Evolutionary conservation across 1,140 invertebrate genomes (phyloP), one percentile per base, ranked within the genome.

Genomic region (Streblospio benedicti): DNA sequence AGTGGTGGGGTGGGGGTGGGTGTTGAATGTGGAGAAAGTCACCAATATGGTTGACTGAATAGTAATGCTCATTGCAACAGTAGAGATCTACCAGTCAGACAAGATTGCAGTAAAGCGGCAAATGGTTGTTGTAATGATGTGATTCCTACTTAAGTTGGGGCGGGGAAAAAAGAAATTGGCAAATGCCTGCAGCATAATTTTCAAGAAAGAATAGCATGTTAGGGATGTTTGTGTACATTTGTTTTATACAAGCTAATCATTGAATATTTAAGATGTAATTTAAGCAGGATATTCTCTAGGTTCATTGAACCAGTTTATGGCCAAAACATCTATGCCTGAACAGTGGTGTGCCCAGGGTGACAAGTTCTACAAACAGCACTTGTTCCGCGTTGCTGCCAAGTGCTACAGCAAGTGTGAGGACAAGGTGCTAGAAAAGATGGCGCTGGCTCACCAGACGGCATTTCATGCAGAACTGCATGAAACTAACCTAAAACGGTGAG

Each of bases 361-460:
- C 23, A 67, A 72, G 6, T 72, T 74, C 49, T 73, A 70, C 67
- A 64, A 62, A 20, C 65, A 70, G 20, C 58, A 55, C 0, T 49
- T 73, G 49, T 75, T 69, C 45, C 60, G 65, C 33, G 66, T 74
- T 0, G 73, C 73, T 28, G 71, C 71, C 9, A 75, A 73, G 52
- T 73, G 71, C 51, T 75, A 68, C 55, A 52, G 54, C 6, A 67
- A 62, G 31, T 67, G 65, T 20, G 50, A 62, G 28, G 32, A 57
- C 62, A 14, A 56, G 14, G 62, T 61, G 6, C 67, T 65, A 52
- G 66, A 69, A 33, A 69, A 67, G 18, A 52, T 71, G 1, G 69
- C 71, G 6, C 25, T 66, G 2, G 71, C 73, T n/a, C 68, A 70
- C 54, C 64, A 68, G 49, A 62, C 60, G 41, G 71, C 70, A 9